Evolutionary conservation across 2,888 invertebrate species (phyloP), one percentile per base, ranked within the genome.

Genomic region (Heliconius ismenius): DNA sequence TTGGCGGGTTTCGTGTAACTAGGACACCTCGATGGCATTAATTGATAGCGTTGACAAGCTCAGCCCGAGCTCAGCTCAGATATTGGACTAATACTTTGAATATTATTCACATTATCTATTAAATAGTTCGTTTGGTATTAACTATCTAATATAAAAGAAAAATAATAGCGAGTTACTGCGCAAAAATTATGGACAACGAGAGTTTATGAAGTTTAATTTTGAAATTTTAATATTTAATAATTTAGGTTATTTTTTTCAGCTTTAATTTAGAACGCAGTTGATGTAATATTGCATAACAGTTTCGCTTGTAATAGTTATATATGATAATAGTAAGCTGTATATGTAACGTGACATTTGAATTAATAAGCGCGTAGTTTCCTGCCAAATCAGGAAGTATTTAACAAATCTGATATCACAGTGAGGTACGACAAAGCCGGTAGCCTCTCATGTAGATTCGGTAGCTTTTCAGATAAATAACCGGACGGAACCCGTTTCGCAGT

Each of bases 1-100:
- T 86, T 87, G 89, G 87, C 87, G 72, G 72, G 72, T 89, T 90
- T 90, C 87, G 89, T 88, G 86, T 88, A 90, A 88, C 87, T 91
- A 85, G 90, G 88, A 88, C 90, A 88, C 86, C 87, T 86, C 85
- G 90, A 90, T 89, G 90, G 86, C 87, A 88, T 89, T 90, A 90
- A 88, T 91, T 90, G 91, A 91, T 91, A 89, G 88, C 88, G 90
- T 88, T 89, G 90, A 89, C 89, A 87, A 86, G 83, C 84, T 83
- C 79, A 75, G 79, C 67, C 72, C 54, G 77, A 78, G 79, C 76
- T 75, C 77, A 68, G 74, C 63, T 43, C 54, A 70, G 70, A 76
- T 76, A 72, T 76, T 79, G 63, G 60, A 75, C 70, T 70, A 49
- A 39, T 73, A 64, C 72, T 73, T 78, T 67, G 64, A 36, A 68